phyloP scores from a whole-genome alignment of 1,140 invertebrate genomes.

The Papilio xuthus region DNA sequence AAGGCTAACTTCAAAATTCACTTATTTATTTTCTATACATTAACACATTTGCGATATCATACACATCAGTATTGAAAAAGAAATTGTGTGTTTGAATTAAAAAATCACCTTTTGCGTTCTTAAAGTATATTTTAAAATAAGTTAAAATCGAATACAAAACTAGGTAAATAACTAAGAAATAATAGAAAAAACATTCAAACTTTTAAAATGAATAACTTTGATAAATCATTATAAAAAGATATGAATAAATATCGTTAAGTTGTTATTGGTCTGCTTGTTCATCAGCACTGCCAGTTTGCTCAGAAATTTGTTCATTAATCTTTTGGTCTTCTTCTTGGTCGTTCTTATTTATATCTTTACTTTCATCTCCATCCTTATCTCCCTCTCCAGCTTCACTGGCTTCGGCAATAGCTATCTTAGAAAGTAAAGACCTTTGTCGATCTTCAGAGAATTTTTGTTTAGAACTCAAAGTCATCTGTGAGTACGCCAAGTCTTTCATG shows the following conservation, averaged over 20 bases:
- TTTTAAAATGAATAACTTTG: not conserved
- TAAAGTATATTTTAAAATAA: not conserved
- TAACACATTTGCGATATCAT: not conserved
- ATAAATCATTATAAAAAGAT: not conserved
- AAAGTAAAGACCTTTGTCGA: slow-evolving; percentile 43
- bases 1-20: not conserved
- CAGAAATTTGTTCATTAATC: not conserved
- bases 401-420: slow-evolving; percentile 53
- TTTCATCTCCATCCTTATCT: slow-evolving; percentile 26
- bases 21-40: not conserved
- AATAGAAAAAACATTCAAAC: not conserved
- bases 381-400: not conserved
- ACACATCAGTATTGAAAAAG: not conserved
- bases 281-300: not conserved
- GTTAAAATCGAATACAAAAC: slow-evolving; percentile 3
- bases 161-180: not conserved
- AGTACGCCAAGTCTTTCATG: slow-evolving; percentile 67
- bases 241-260: not conserved
- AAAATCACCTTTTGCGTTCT: not conserved
- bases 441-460: slow-evolving; percentile 51
- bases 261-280: not conserved
- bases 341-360: not conserved
- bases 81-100: not conserved
- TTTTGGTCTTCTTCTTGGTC: not conserved
- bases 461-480: slow-evolving; percentile 57